Base-by-base conservation (phyloP, 2,797 vertebrate species). In the Pteronotus mesoamericanus region DNA sequence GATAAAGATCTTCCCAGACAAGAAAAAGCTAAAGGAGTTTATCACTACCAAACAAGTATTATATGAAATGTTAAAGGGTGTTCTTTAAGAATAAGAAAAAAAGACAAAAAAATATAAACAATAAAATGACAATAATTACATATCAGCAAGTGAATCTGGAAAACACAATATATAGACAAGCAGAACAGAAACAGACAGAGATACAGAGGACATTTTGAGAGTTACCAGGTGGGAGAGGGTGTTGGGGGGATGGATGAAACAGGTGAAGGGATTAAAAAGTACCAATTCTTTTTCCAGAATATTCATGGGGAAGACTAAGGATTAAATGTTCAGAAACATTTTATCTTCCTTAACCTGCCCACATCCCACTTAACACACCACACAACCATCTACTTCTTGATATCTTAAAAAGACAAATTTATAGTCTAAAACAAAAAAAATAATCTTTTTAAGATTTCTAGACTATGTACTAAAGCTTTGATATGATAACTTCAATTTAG, bases 341-440 rank as follows among this genome's bases (percentile, higher is more conserved):
- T n/a, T 34, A 51, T 77, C 32, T 77, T 11, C 74, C 46, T 77
- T 32, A 51, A 22, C 11, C 19, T n/a, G 19, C 46, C 46, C 32
- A 22, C 16, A 77, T 77, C 19, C 46, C 19, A n/a, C 19, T 77
- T 22, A 77, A n/a, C 0, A 14, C 3, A 48, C 18, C 46, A 24
- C 6, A 24, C 19, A 34, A 75, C 19, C 19, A 34, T 46, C 34
- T 51, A 34, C 32, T 77, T 77, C n/a, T 26, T 48, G 44, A 74
- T 68, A 24, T 71, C 91, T 95, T 69, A 55, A 87, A 89, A 92
- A 85, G 68, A 59, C 26, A 82, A 26, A 69, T 88, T 55, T 83
- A 61, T 53, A 44, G 22, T 88, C 26, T 79, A 46, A 95, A 85
- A 51, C 42, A 74, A 85, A 79, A 39, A 80, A 77, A 91, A 68